Base-by-base conservation (phyloP, 2,797 vertebrate species). In the Lemur catta region DNA sequence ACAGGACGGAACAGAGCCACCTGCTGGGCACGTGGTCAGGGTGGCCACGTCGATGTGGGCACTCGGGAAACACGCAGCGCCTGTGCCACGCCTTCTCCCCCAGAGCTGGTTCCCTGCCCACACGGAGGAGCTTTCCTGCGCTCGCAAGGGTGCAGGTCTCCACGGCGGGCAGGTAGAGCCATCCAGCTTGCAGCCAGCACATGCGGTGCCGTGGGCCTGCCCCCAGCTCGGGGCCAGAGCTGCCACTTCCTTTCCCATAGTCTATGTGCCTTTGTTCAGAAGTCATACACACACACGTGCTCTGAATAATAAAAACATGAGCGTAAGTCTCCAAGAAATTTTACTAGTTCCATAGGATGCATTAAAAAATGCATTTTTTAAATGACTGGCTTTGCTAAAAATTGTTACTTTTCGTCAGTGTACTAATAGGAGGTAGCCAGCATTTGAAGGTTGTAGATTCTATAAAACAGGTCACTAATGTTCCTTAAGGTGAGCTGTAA, bases 61-160 rank as follows among this genome's bases (percentile, higher is more conserved):
- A 41, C n/a, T 30, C 52, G 52, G 76, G 48, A 78, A 74, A 13
- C 38, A 22, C 4, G 8, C 43, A 41, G 9, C 74, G 20, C 74
- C 35, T 17, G 28, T 17, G 20, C 18, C 4, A 1, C 14, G 20
- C 50, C 74, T 79, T 14, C 52, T 41, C 7, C 35, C 11, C 15
- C 38, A 48, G 65, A 12, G 9, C 33, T 59, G 48, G 30, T 38
- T 33, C n/a, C 41, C 18, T 4, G 7, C 43, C 71, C 7, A 6
- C 18, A 5, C 20, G 52, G 14, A n/a, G 6, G 8, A 50, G 46
- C 63, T 81, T 61, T 20, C 30, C 26, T 28, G 4, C 6, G 3
- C 2, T n/a, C n/a, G 33, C 33, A 9, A 0, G 11, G 0, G 5
- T 8, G 1, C 26, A 2, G 3, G 33, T 9, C 15, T 57, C 33